A percentile compares a stretch with the other conserved stretches of the same genome.
These are phyloP conservation scores for Pipistrellus pygmaeus DNA, from an alignment of 2,797 vertebrate genomes.

Conservation along the genomic window DNA sequence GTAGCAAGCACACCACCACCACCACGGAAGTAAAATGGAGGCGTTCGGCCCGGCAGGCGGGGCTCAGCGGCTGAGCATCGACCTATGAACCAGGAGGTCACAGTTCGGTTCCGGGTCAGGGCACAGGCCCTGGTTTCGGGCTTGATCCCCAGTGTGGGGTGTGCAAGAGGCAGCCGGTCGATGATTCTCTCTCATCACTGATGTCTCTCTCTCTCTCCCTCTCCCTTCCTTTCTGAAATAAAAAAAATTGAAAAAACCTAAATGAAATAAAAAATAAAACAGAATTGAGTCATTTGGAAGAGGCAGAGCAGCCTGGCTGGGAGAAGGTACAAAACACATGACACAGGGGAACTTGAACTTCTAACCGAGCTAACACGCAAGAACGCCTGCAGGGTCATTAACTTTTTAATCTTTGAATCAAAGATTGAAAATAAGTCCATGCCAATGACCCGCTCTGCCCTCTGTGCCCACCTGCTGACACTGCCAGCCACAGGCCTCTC, in stretches of 20 bases:
- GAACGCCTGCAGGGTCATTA: background rate
- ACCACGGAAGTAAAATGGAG: background rate
- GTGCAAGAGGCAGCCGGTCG: too few species aligned
- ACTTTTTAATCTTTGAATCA: conserved; percentile 15
- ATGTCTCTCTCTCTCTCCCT: too few species aligned
- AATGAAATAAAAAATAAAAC: background rate
- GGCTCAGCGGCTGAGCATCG: too few species aligned
- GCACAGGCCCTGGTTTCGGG: too few species aligned
- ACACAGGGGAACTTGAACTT: background rate
- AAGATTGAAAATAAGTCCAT: background rate
- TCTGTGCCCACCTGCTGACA: background rate
- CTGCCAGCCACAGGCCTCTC: background rate
- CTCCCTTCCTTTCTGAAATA: too few species aligned
- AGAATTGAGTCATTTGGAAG: conserved; percentile 48
- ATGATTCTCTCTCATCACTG: too few species aligned
- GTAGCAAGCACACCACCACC: background rate
- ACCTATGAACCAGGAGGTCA: too few species aligned
- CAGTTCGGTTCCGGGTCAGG: too few species aligned
- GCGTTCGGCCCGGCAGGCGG: too few species aligned
- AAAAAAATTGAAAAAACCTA: too few species aligned
- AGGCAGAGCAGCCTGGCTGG: background rate
- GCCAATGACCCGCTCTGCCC: background rate
- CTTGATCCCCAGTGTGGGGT: too few species aligned
- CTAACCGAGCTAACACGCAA: background rate
- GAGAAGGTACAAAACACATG: background rate